Evolutionary conservation across 2,888 invertebrate species (phyloP).

Genomic region (Polietes domitor): DNA sequence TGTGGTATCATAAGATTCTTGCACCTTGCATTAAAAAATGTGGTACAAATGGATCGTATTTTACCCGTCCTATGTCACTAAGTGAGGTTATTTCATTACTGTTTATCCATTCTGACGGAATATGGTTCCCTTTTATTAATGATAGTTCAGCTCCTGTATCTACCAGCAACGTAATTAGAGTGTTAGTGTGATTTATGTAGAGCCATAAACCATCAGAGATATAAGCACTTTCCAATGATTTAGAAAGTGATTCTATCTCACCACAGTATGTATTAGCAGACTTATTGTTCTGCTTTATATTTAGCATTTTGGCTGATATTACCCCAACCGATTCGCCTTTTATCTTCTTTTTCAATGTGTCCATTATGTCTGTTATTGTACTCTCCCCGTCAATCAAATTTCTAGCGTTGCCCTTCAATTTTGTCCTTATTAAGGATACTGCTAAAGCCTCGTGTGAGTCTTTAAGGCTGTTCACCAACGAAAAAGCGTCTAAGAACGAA

Average conservation of each 20-base stretch:
- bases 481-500: no score
- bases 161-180: slow-evolving; percentile 5
- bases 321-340: background rate
- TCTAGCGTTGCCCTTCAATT: background rate
- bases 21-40: no score
- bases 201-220: no score
- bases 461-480: background rate
- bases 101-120: background rate
- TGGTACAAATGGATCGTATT: slow-evolving; percentile 24
- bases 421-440: background rate
- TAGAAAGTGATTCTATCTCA: no score
- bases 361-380: background rate
- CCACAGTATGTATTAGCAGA: no score
- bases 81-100: background rate
- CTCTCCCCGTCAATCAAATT: background rate
- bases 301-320: background rate
- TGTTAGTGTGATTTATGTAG: background rate
- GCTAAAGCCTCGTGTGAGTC: background rate
- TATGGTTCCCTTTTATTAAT: slow-evolving; percentile 1
- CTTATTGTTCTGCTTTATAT: no score
- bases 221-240: no score
- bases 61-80: slow-evolving; percentile 39
- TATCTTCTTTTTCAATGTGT: background rate
- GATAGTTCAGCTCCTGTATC: slow-evolving; percentile 51
- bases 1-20: no score